Evolutionary conservation across 1,140 invertebrate species (phyloP).

Genomic region (Bombus pyrosoma): DNA sequence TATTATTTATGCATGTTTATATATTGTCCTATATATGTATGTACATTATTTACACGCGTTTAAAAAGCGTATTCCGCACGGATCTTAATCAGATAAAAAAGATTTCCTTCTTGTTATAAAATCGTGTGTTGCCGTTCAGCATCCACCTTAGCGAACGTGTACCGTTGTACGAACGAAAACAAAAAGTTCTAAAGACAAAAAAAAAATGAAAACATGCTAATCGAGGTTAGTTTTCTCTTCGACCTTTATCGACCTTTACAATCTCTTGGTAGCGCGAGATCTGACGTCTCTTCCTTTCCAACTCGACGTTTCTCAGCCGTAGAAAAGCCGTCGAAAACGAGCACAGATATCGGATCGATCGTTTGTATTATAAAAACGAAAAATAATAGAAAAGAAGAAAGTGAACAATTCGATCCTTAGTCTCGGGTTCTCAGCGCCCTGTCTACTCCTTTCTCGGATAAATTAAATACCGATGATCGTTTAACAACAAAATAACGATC

Average conservation of each 20-base stretch:
- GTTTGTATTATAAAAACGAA: not conserved
- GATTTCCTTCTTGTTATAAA: not conserved
- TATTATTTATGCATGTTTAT: conserved; percentile 36
- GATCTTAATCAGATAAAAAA: not conserved
- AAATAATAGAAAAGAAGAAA: conserved; percentile 3
- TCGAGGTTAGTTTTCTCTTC: not conserved
- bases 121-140: not conserved
- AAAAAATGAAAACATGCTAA: conserved; percentile 10
- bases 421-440: not conserved
- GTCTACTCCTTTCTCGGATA: not conserved
- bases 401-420: conserved; percentile 31
- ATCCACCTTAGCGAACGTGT: not conserved
- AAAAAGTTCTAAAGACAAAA: not conserved
- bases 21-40: conserved; percentile 46
- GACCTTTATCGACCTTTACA: not conserved
- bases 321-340: not conserved
- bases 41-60: conserved; percentile 47
- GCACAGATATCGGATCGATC: not conserved
- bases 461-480: not conserved
- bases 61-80: conserved; percentile 42
- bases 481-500: conserved; percentile 26
- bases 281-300: not conserved
- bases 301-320: not conserved
- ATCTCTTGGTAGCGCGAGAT: not conserved
- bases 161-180: not conserved